phyloP scores from a whole-genome alignment of 2,888 invertebrate genomes.

The Harpalus rufipes region DNA sequence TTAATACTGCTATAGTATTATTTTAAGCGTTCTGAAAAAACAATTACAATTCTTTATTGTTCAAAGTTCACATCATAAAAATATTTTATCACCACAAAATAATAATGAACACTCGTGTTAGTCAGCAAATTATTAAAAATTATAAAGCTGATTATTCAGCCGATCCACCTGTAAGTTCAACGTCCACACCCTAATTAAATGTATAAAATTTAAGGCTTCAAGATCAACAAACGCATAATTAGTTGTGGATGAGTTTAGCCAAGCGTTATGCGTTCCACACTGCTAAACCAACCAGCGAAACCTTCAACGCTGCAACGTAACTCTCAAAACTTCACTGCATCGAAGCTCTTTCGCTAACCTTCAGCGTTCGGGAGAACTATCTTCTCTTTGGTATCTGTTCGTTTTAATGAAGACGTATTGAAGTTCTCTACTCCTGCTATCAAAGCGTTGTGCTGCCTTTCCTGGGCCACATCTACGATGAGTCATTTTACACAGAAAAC shows the following conservation, averaged over 20 bases:
- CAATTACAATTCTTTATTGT: constrained; percentile 10
- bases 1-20: constrained; percentile 3
- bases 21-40: constrained; percentile 34
- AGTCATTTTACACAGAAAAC: constrained; percentile 12
- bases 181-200: constrained; percentile 30
- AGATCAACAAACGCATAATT: constrained; percentile 54
- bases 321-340: constrained; percentile 29
- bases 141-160: constrained; percentile 44
- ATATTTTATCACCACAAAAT: constrained; percentile 7
- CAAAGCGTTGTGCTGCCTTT: constrained; percentile 87
- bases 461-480: constrained; percentile 84
- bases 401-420: constrained; percentile 86
- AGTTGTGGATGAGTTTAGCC: constrained; percentile 60
- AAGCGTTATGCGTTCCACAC: constrained; percentile 62
- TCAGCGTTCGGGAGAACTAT: constrained; percentile 90
- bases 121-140: constrained; percentile 40
- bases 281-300: constrained; percentile 38
- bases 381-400: constrained; percentile 90
- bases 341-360: constrained; percentile 80
- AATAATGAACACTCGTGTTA: constrained; percentile 26
- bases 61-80: not conserved
- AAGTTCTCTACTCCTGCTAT: constrained; percentile 88
- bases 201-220: constrained; percentile 42
- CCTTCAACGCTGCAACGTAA: constrained; percentile 30
- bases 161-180: constrained; percentile 46